These are phyloP conservation scores for Oxytorus armatus DNA, from an alignment of 2,888 invertebrate species.

Conservation along the genomic window DNA sequence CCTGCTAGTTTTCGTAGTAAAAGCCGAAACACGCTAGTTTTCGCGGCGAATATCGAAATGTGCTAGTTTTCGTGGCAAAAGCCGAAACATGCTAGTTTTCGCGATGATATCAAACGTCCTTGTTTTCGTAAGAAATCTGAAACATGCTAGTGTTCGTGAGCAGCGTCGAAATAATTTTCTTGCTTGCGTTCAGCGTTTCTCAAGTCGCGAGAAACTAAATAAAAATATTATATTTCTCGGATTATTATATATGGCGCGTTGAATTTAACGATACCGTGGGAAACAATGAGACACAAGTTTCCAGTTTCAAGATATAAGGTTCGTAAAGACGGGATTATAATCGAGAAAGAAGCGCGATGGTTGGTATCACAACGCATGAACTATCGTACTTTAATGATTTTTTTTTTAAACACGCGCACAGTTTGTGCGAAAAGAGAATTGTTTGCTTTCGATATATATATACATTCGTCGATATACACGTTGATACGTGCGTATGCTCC, in stretches of 20 bases:
- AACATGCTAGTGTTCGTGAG: too few relatives aligned
- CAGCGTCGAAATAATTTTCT: too few relatives aligned
- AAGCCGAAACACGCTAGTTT: too few relatives aligned
- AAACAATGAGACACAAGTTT: slow-evolving; percentile 64
- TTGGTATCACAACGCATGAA: slow-evolving; percentile 20
- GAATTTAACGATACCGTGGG: slow-evolving; percentile 65
- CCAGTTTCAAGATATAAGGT: slow-evolving; percentile 33
- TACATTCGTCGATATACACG: slow-evolving; percentile 13
- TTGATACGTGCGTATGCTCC: slow-evolving; percentile 55
- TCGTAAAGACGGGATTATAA: slow-evolving; percentile 11
- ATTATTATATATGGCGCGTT: not conserved
- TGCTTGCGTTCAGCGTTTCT: too few relatives aligned
- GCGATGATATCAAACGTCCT: too few relatives aligned
- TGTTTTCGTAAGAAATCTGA: too few relatives aligned
- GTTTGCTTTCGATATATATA: slow-evolving; percentile 30
- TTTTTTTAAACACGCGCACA: slow-evolving; percentile 24
- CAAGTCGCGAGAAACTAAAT: not conserved
- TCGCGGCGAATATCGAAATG: too few relatives aligned
- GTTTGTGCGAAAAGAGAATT: slow-evolving; percentile 48
- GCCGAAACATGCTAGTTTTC: too few relatives aligned
- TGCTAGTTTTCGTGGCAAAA: too few relatives aligned
- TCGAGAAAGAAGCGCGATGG: slow-evolving; percentile 22
- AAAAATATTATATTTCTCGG: not conserved
- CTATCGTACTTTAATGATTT: slow-evolving; percentile 22
- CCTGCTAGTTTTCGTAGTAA: too few relatives aligned